Evolutionary conservation across 2,113 vertebrate genomes (phyloP).

Genomic region (Gobiocypris rarus): DNA sequence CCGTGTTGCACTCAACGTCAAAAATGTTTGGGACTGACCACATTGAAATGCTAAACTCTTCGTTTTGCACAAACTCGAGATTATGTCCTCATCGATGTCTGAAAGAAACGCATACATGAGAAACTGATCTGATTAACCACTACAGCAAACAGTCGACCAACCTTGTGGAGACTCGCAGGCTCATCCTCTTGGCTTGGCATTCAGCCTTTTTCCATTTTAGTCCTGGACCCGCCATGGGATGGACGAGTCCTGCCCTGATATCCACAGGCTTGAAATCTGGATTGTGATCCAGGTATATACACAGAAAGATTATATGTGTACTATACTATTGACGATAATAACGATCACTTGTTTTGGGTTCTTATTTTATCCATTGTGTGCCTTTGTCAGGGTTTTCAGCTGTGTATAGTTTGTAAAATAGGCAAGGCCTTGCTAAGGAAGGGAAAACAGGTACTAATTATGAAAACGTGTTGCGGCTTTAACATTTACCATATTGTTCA

Average conservation of each 20-base stretch:
- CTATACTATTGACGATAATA: constrained; percentile 63
- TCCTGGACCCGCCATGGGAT: constrained; percentile 3
- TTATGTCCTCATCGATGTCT: constrained; percentile 13
- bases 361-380: constrained; percentile 80
- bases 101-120: constrained; percentile 24
- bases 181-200: constrained; percentile 29
- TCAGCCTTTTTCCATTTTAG: constrained; percentile 14
- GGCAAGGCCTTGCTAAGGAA: constrained; percentile 65
- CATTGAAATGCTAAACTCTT: constrained; percentile 32
- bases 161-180: constrained; percentile 42
- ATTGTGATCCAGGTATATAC: constrained; percentile 56
- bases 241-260: constrained; percentile 20
- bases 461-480: constrained; percentile 55
- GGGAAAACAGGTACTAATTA: constrained; percentile 77
- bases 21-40: constrained; percentile 9
- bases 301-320: constrained; percentile 67
- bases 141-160: constrained; percentile 47
- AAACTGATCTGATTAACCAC: constrained; percentile 47
- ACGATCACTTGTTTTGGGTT: constrained; percentile 71
- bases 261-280: constrained; percentile 47
- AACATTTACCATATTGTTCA: constrained; percentile 61
- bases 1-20: constrained; percentile 24
- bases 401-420: constrained; percentile 79
- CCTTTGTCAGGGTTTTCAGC: constrained; percentile 83
- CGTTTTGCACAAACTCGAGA: constrained; percentile 36